phyloP scores from a whole-genome alignment of 2,797 vertebrate genomes.

The Bradypus variegatus region DNA sequence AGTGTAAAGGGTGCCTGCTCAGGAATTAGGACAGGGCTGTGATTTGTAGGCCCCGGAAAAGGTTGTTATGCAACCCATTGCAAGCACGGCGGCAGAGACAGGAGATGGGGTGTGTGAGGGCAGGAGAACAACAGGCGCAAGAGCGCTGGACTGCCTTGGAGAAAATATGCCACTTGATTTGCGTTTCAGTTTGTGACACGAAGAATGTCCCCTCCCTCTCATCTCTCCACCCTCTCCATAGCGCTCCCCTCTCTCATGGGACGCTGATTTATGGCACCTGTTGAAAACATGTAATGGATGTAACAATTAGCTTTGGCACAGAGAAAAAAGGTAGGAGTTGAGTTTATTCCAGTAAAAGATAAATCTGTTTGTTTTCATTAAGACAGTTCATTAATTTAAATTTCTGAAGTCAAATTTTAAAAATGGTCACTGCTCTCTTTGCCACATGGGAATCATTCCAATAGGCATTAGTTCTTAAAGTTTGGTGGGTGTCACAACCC shows the following conservation, averaged over 20 bases:
- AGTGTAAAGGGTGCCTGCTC: conserved; percentile 30
- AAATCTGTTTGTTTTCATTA: conserved; percentile 24
- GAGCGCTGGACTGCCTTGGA: background rate
- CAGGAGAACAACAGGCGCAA: background rate
- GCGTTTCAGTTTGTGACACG: background rate
- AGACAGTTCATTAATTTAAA: background rate
- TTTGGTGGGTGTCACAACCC: background rate
- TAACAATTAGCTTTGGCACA: conserved; percentile 25
- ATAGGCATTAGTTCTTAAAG: background rate
- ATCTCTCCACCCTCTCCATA: too few relatives aligned
- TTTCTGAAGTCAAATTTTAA: background rate
- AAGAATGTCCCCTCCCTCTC: background rate
- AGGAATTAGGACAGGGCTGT: conserved; percentile 35
- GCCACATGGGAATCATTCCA: background rate
- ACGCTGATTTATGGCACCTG: conserved; percentile 39
- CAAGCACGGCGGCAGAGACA: background rate
- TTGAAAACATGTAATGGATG: conserved; percentile 22
- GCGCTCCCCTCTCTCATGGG: background rate
- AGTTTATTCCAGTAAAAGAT: conserved; percentile 36
- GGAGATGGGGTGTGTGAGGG: background rate
- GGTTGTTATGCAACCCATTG: conserved; percentile 23
- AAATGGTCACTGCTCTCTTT: background rate
- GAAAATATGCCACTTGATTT: background rate
- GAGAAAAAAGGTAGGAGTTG: conserved; percentile 7
- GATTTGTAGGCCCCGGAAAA: conserved; percentile 49